Evolutionary conservation across 2,888 invertebrate species (phyloP), one percentile per base, ranked within the genome.

Genomic region (Bursaphelenchus okinawaensis): DNA sequence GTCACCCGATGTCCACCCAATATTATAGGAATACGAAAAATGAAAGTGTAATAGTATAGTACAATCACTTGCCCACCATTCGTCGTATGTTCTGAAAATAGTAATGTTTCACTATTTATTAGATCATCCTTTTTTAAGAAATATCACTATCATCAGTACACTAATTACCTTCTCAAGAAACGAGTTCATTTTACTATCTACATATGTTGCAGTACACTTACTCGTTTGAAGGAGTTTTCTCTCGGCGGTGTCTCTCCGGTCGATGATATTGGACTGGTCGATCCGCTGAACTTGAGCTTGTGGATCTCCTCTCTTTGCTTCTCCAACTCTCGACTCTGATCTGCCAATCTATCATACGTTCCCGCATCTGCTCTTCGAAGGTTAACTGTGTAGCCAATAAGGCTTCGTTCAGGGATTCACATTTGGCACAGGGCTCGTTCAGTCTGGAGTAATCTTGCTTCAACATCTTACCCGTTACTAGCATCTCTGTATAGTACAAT

Each of bases 311-410:
- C 68, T n/a, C 51, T 54, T 40, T 70, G 68, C 26, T 60, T 84
- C 23, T 92, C 88, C 57, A 94, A 87, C 85, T 91, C 92, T 75
- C 93, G 93, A 84, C 90, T 90, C 86, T 90, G 88, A 60, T 88
- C 87, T 20, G 89, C 89, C 76, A 90, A 85, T 84, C 90, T 90
- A 76, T 90, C 90, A 72, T 89, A 89, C 88, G 90, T 66, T 88
- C 88, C 76, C 88, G 88, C 62, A 90, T 84, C 81, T 90, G 90
- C 29, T 86, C 84, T 82, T 89, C 89, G 86, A 92, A 87, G 87
- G 85, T 86, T 40, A 83, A 79, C 27, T 86, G 87, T 2, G 88
- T 88, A n/a, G 87, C 87, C 69, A 86, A 85, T 55, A 90, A 85
- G 82, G 90, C 89, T 82, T 90, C 90, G 84, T 88, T 22, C 7